Conservation (phyloP, 2,888 invertebrate genomes). For the Cotesia congregata region DNA sequence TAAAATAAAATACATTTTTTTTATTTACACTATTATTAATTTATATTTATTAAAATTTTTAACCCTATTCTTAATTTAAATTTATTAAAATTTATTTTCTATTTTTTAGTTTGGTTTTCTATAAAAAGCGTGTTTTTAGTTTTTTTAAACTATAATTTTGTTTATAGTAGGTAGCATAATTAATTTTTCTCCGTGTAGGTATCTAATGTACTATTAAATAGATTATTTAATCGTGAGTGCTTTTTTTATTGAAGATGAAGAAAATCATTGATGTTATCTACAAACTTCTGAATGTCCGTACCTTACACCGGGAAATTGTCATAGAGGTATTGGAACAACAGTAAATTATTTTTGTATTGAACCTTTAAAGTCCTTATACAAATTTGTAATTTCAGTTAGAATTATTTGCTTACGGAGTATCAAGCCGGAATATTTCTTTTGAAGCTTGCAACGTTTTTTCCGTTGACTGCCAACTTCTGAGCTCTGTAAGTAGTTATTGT, state of each 20-base stretch:
- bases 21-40: too few relatives aligned
- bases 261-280: not conserved
- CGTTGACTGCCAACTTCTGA: not conserved
- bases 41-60: too few relatives aligned
- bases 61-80: too few relatives aligned
- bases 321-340: not conserved
- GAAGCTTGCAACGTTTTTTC: not conserved
- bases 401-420: not conserved
- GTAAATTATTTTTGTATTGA: not conserved
- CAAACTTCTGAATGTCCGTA: not conserved
- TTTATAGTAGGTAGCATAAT: too few relatives aligned
- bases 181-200: too few relatives aligned
- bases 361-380: not conserved
- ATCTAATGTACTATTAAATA: not conserved
- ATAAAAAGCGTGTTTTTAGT: too few relatives aligned
- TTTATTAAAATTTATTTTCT: too few relatives aligned
- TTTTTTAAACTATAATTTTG: too few relatives aligned
- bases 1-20: too few relatives aligned
- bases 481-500: not conserved
- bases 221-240: not conserved
- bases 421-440: not conserved
- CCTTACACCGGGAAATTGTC: not conserved
- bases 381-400: not conserved
- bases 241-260: not conserved
- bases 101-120: too few relatives aligned